phyloP scores from a whole-genome alignment of 2,797 vertebrate species.

The Pangasius djambal region DNA sequence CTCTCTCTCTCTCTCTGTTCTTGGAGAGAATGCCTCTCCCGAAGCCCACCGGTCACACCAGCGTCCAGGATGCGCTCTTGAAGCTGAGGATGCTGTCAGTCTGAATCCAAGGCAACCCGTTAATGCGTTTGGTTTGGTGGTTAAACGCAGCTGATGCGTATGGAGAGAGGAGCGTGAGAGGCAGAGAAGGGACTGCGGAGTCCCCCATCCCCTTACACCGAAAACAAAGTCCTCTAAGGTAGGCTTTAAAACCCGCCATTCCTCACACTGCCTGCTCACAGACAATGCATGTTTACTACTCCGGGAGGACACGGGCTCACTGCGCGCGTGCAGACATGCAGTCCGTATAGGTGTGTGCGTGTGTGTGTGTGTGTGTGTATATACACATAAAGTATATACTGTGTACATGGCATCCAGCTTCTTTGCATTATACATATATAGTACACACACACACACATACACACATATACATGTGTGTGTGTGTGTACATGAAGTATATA shows the following conservation, averaged over 20 bases:
- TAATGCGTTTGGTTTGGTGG: slow-evolving; percentile 1
- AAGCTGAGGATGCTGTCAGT: not conserved
- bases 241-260: slow-evolving; percentile 59
- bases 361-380: not conserved
- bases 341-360: not conserved
- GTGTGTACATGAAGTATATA: not conserved
- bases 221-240: slow-evolving; percentile 74
- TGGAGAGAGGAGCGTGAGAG: slow-evolving; percentile 72
- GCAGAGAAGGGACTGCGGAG: slow-evolving; percentile 76
- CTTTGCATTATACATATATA: not conserved
- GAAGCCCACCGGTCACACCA: slow-evolving; percentile 28
- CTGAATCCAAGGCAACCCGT: not conserved
- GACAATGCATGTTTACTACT: not conserved
- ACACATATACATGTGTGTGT: not conserved
- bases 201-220: slow-evolving; percentile 72
- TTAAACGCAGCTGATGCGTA: slow-evolving; percentile 47
- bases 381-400: not conserved
- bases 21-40: slow-evolving; percentile 51
- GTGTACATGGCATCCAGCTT: too few species aligned
- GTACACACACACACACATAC: not conserved
- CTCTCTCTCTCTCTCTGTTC: slow-evolving; percentile 65
- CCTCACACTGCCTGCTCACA: slow-evolving; percentile 1
- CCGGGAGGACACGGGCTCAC: not conserved
- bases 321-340: not conserved
- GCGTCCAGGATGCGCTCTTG: slow-evolving; percentile 13